Percentiles rank a stretch among this genome's conserved stretches.
These are phyloP conservation scores for Isaurus tuberculatus DNA, from an alignment of 92 coral and sea anemone species.

Conservation along the genomic window DNA sequence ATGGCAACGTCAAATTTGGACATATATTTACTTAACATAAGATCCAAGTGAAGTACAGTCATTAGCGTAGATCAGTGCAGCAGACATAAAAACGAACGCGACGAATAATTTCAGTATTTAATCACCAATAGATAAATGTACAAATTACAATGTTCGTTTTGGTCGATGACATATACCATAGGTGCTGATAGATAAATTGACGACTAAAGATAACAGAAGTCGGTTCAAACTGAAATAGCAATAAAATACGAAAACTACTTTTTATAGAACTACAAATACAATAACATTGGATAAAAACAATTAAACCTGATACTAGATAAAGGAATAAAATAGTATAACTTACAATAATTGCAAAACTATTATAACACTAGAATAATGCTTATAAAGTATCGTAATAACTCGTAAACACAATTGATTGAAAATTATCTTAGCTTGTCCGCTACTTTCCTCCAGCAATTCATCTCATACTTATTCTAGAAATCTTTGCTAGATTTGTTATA, in stretches of 20 bases:
- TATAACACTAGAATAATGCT: not conserved
- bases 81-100: slow-evolving; percentile 21
- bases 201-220: not conserved
- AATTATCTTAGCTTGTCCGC: not conserved
- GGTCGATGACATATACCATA: slow-evolving; percentile 16
- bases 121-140: slow-evolving; percentile 15
- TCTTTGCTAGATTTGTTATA: no score
- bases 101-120: slow-evolving; percentile 27
- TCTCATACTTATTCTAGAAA: no score
- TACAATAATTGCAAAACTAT: not conserved
- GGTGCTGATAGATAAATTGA: slow-evolving; percentile 6
- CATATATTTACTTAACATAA: slow-evolving; percentile 6
- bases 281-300: slow-evolving; percentile 16
- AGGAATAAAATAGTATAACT: not conserved
- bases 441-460: no score
- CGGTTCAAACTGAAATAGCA: slow-evolving; percentile 19
- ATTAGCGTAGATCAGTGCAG: slow-evolving; percentile 21
- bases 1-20: no score
- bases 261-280: slow-evolving; percentile 8
- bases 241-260: slow-evolving; percentile 3
- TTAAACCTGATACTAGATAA: slow-evolving; percentile 13
- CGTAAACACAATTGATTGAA: slow-evolving; percentile 15
- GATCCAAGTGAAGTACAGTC: slow-evolving; percentile 1
- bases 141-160: slow-evolving; percentile 4
- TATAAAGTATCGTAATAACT: slow-evolving; percentile 5